Conservation (phyloP, 2,797 vertebrate genomes). For the Galaxias olidus region DNA sequence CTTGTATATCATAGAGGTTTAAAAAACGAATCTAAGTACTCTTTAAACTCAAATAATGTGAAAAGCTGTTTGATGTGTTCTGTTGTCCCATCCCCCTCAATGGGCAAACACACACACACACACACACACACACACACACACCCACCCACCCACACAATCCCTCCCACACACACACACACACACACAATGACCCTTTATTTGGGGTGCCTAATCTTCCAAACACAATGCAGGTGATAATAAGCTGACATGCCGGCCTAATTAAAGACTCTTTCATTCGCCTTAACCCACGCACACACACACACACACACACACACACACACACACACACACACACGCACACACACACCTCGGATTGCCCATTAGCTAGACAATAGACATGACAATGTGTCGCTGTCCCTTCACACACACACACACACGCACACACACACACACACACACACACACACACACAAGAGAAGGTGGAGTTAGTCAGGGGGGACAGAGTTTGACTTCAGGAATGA, state of each 20-base stretch:
- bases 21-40: no score
- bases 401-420: conserved; percentile 39
- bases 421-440: conserved; percentile 13
- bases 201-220: conserved; percentile 59
- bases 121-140: conserved; percentile 9
- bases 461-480: no score
- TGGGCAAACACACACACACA: conserved; percentile 1
- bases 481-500: conserved; percentile 55
- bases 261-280: conserved; percentile 62
- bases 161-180: conserved; percentile 3
- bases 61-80: neutral
- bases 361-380: conserved; percentile 61
- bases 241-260: conserved; percentile 60
- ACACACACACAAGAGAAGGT: conserved; percentile 30
- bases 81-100: conserved; percentile 4
- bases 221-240: conserved; percentile 63
- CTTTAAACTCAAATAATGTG: no score
- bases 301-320: neutral
- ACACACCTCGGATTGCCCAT: conserved; percentile 60
- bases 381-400: conserved; percentile 51
- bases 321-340: neutral
- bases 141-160: conserved; percentile 15
- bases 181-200: conserved; percentile 55
- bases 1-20: no score
- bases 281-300: conserved; percentile 37